Conservation (phyloP, 2,797 vertebrate genomes). For the Coccyzus lansbergi region DNA sequence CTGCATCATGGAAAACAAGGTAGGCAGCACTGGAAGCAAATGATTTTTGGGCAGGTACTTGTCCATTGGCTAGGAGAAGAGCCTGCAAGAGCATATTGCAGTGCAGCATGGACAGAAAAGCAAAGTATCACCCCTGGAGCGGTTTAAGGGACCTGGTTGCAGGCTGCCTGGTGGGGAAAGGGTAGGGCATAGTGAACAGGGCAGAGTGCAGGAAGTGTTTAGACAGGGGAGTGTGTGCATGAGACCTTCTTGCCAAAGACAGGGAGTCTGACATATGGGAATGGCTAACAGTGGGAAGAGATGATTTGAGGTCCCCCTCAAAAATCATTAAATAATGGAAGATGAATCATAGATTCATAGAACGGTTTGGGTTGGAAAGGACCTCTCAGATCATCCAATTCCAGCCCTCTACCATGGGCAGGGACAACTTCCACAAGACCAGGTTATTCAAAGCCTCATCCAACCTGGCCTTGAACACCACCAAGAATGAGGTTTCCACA, state of each 20-base stretch:
- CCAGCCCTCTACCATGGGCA: too few relatives aligned
- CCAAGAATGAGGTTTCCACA: too few relatives aligned
- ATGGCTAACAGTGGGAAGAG: background rate
- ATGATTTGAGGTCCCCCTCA: background rate
- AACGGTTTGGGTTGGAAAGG: too few relatives aligned
- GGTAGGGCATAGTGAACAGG: background rate
- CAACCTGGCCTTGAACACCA: too few relatives aligned
- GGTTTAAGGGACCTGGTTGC: background rate
- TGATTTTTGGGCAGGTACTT: background rate
- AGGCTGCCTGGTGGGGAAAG: background rate
- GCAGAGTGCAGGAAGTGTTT: background rate
- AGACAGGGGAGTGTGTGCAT: background rate
- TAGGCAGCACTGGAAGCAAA: background rate
- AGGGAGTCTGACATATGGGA: background rate
- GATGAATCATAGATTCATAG: too few relatives aligned
- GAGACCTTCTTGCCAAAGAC: background rate
- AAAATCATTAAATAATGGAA: too few relatives aligned
- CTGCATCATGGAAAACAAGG: background rate
- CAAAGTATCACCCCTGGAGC: background rate
- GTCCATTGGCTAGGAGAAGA: background rate
- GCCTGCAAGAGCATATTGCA: background rate
- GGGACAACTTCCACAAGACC: too few relatives aligned
- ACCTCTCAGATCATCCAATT: too few relatives aligned
- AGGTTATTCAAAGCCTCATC: too few relatives aligned
- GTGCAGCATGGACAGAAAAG: background rate